Evolutionary conservation across 23 tunicate genomes (phyloP), one percentile per base, ranked within the genome.

Genomic region (Ascidia mentula): DNA sequence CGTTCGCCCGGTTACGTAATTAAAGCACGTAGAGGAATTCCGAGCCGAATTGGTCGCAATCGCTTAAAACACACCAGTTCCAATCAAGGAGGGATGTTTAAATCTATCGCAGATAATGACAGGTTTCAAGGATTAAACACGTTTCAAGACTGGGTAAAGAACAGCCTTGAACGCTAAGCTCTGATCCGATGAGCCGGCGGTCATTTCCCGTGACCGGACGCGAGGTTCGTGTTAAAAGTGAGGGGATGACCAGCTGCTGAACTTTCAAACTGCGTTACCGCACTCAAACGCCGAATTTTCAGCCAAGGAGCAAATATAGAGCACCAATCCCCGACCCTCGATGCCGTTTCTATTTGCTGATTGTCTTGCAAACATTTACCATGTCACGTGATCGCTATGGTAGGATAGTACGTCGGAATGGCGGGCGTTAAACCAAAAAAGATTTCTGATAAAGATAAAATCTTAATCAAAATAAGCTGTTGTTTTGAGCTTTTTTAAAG

Each of bases 131-230:
- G 65, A 53, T 53, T 53, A 53, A 53, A 26, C 13, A 9, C 22
- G n/a, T n/a, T n/a, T n/a, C n/a, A n/a, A n/a, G n/a, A n/a, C n/a
- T n/a, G 65, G 65, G 7, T 53, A 20, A 53, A 53, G 24, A 26
- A 53, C 65, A 53, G 24, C 65, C 65, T 53, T 53, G 65, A 9
- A 53, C 65, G 13, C 65, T 53, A 28, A 28, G 65, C 65, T 53
- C 65, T 53, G 65, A 53, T 53, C 65, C 65, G 65, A 53, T 53
- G 65, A 53, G 65, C 22, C 12, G 65, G 13, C 65, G 65, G 65
- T 53, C 65, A 53, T 53, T 53, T 53, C 65, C 65, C 65, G 65
- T 53, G 65, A 53, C 65, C 65, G 65, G 65, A 53, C 24, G 24
- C 24, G n/a, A n/a, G n/a, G n/a, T n/a, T n/a, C n/a, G n/a, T n/a